Percentiles rank a stretch among this genome's conserved stretches.
Conservation (phyloP, 2,797 vertebrate genomes). For the Eleutherodactylus coqui region DNA sequence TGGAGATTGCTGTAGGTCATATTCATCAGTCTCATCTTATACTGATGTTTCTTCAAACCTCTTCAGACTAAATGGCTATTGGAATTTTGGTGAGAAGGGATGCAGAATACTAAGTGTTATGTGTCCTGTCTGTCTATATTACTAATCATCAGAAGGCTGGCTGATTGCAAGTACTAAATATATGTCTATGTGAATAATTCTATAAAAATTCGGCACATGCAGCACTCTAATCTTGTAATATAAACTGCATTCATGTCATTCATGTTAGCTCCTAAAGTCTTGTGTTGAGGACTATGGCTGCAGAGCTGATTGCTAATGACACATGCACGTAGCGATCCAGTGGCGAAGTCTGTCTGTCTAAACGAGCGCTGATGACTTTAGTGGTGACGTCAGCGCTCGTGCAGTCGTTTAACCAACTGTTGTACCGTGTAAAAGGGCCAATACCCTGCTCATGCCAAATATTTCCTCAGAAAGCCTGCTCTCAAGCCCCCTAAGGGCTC, state of each 20-base stretch:
- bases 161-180: background rate
- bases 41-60: conserved; percentile 34
- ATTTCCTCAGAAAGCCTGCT: too few species aligned
- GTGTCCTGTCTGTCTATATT: background rate
- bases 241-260: background rate
- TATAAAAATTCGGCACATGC: too few species aligned
- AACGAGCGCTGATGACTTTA: too few species aligned
- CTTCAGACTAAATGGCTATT: conserved; percentile 29
- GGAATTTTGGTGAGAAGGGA: background rate
- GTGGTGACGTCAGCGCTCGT: too few species aligned
- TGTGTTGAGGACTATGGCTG: too few species aligned
- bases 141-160: background rate
- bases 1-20: conserved; percentile 24
- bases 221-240: background rate
- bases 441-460: too few species aligned
- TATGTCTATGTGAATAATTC: background rate
- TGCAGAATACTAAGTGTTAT: background rate
- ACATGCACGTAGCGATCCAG: too few species aligned
- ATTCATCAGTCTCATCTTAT: conserved; percentile 19
- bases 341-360: too few species aligned
- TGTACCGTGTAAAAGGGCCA: too few species aligned
- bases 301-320: too few species aligned
- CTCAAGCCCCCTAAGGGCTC: too few species aligned
- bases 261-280: background rate
- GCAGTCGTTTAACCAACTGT: too few species aligned